Base-by-base conservation (phyloP, 2,113 vertebrate species). In the Cheirogaleus medius region DNA sequence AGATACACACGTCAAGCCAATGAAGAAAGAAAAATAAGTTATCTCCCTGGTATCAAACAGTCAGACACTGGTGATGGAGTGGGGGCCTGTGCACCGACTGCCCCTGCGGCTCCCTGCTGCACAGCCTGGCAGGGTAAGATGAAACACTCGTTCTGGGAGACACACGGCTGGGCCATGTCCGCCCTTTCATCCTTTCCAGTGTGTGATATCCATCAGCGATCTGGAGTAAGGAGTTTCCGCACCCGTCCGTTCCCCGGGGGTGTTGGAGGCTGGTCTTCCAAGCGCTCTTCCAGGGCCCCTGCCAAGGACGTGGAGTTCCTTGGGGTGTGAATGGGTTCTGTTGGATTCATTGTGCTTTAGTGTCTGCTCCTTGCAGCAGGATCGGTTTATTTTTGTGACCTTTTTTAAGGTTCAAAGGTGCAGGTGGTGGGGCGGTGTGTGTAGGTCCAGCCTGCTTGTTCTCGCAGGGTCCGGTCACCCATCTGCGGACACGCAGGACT, bases 261-360 rank as follows among this genome's bases (percentile, higher is more conserved):
- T 1, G 3, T 23, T 25, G 0, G 29, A 44, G 66, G 56, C 87
- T 4, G 27, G 44, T 4, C 87, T 73, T 29, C 80, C 13, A 0
- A 2, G 81, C n/a, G 0, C 14, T 20, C 64, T 11, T 3, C 25
- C 0, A 5, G n/a, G 52, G 44, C 29, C 60, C 71, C 84, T 8
- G 60, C 52, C 81, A 63, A 54, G 77, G 94, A 78, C 89, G 42
- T 77, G 73, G 96, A 98, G 96, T 95, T 97, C 97, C 97, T 98
- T 54, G 97, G 63, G 87, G 97, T 77, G 95, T 86, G 98, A 96
- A 96, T 87, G 98, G 97, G 97, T 98, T 97, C 83, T 52, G 93
- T 97, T 97, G 97, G 98, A 97, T 98, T 98, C 99, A 98, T 99
- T 99, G 98, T 99, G 98, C 98, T 99, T 99, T 98, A 98, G 97